Conservation (phyloP, 1,140 invertebrate genomes). For the Lucilia cuprina region DNA sequence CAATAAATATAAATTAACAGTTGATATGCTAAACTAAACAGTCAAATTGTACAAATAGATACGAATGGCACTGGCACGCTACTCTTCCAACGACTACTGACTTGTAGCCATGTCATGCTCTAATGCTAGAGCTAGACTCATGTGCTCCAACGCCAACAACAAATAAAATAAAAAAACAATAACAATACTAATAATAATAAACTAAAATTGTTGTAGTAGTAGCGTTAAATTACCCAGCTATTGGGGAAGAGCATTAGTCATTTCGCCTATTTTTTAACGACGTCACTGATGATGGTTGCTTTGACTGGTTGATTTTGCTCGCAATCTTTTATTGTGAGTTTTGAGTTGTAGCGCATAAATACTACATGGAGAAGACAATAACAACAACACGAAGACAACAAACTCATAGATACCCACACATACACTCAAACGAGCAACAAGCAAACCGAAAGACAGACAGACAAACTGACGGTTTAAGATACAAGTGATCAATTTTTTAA, state of each 20-base stretch:
- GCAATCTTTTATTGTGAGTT: neutral
- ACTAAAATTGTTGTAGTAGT: too few species aligned
- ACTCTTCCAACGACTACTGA: neutral
- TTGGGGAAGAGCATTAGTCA: neutral
- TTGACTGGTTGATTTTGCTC: slow-evolving; percentile 1
- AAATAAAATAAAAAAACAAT: neutral
- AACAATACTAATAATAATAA: neutral
- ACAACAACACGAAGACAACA: neutral
- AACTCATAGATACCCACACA: neutral
- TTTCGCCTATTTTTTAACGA: neutral
- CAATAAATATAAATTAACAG: neutral
- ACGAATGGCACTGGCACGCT: neutral
- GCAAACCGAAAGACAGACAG: neutral
- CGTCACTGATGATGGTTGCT: neutral
- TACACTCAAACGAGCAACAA: neutral
- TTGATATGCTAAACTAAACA: neutral
- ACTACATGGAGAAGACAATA: neutral
- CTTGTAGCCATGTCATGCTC: neutral
- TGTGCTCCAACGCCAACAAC: neutral
- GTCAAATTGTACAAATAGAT: neutral
- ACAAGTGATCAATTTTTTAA: slow-evolving; percentile 2
- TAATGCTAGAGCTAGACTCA: neutral
- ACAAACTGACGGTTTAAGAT: neutral
- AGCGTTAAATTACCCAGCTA: neutral
- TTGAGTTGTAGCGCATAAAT: neutral